A percentile compares a stretch with the other conserved stretches of the same genome.
phyloP scores from a whole-genome alignment of 1,140 invertebrate species.

The Panagrolaimus sp. region DNA sequence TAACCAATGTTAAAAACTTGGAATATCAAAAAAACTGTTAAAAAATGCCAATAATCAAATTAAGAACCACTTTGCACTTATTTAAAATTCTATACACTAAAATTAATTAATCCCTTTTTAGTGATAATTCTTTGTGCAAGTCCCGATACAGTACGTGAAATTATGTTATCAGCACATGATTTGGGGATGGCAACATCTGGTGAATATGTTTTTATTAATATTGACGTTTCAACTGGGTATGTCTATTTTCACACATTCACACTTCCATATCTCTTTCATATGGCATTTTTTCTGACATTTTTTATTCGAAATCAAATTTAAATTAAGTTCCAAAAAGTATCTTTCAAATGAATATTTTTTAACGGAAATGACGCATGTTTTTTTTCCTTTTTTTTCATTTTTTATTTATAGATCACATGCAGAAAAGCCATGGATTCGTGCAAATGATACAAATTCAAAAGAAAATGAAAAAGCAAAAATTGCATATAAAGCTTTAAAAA shows the following conservation, averaged over 20 bases:
- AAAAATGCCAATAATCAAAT: constrained; percentile 7
- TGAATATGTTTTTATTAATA: constrained; percentile 96
- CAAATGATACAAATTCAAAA: constrained; percentile 67
- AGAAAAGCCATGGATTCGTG: constrained; percentile 75
- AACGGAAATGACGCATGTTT: neutral
- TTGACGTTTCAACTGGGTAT: constrained; percentile 90
- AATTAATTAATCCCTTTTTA: constrained; percentile 62
- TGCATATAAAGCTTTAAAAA: constrained; percentile 82
- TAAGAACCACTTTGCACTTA: neutral
- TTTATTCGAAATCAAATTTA: constrained; percentile 18
- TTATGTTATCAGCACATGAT: constrained; percentile 76
- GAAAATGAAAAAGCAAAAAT: constrained; percentile 75
- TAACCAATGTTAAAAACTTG: neutral
- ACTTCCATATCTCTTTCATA: neutral
- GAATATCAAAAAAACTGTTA: neutral
- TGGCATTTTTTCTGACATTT: neutral
- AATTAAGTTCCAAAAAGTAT: constrained; percentile 15
- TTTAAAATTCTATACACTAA: neutral
- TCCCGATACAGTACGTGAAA: constrained; percentile 75
- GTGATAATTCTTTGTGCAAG: constrained; percentile 89
- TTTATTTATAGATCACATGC: constrained; percentile 61
- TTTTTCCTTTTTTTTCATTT: constrained; percentile 15
- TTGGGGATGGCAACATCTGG: constrained; percentile 83
- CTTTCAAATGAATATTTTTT: neutral
- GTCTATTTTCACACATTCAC: constrained; percentile 47